Evolutionary conservation across 2,888 invertebrate species (phyloP), one percentile per base, ranked within the genome.

Genomic region (Argyresthia albistria): DNA sequence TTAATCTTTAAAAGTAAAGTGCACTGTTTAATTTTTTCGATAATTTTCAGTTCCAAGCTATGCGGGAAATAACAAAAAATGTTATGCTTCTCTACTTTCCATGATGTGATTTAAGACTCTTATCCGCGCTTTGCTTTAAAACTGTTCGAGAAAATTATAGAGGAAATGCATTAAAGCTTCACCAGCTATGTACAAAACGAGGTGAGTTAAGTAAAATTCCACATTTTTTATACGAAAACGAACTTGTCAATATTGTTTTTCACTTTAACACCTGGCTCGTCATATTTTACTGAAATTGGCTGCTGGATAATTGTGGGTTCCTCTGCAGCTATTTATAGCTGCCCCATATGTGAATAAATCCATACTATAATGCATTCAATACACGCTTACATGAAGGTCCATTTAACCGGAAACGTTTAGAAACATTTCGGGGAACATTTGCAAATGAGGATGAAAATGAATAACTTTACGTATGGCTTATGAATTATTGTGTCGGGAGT

Each of bases 61-160:
- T 14, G 7, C 15, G n/a, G 9, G 45, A n/a, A 25, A 35, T n/a
- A 47, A 47, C 11, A 25, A 47, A 47, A 10, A 39, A n/a, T 39
- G 8, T 39, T 35, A 1, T 11, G 47, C 25, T 47, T 35, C 25
- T 6, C 43, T 43, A 42, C 42, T 42, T 42, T 50, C 42, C 50
- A 50, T 50, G 42, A 50, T 42, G 50, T 48, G 15, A 50, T 50
- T 50, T 16, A 43, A 50, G 35, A 25, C 43, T 42, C 42, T 50
- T 50, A 50, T 50, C 50, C 35, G 9, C 6, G 11, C 12, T n/a
- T 8, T 15, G 16, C 48, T 14, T 39, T 36, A 15, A 39, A 48
- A 37, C 37, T 48, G n/a, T 45, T 39, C 9, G 14, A 15, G 37
- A 37, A 48, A 48, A 48, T 11, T 35, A 47, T 12, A 45, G 16